Evolutionary conservation across 2,888 invertebrate genomes (phyloP).

Genomic region (Trissonchulus sp.): DNA sequence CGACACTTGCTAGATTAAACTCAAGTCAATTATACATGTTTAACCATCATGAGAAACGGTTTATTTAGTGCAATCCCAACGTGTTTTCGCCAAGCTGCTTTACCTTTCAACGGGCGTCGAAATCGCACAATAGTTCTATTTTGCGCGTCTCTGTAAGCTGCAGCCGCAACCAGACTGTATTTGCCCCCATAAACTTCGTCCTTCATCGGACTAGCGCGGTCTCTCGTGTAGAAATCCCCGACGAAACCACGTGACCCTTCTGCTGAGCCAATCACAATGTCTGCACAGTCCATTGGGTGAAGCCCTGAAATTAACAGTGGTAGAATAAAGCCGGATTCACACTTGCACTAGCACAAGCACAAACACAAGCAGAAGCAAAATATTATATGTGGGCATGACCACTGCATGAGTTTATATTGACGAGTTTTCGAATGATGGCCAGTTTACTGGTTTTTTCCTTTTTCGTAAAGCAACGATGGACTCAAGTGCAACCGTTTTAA

Average conservation of each 20-base stretch:
- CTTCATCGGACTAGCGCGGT: constrained; percentile 71
- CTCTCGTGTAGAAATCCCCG: constrained; percentile 53
- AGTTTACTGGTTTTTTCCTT: no score
- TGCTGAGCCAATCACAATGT: constrained; percentile 83
- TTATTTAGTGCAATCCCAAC: no score
- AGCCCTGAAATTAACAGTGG: constrained; percentile 50
- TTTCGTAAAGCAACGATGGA: no score
- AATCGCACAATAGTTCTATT: constrained; percentile 84
- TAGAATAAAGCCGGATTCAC: background rate
- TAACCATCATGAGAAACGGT: no score
- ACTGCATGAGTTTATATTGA: background rate
- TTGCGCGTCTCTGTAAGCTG: constrained; percentile 73
- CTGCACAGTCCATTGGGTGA: constrained; percentile 93
- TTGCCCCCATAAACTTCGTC: constrained; percentile 85
- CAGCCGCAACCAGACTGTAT: constrained; percentile 77
- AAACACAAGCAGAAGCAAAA: background rate
- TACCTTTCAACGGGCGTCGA: constrained; percentile 55
- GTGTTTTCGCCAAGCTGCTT: no score
- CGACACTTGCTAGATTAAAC: no score
- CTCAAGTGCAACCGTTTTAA: no score
- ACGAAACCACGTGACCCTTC: constrained; percentile 73
- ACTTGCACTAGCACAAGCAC: background rate
- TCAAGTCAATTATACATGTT: no score
- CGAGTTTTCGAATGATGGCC: no score
- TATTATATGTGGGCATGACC: background rate